Conservation (phyloP, 2,797 vertebrate genomes). For the Falco rusticolus region DNA sequence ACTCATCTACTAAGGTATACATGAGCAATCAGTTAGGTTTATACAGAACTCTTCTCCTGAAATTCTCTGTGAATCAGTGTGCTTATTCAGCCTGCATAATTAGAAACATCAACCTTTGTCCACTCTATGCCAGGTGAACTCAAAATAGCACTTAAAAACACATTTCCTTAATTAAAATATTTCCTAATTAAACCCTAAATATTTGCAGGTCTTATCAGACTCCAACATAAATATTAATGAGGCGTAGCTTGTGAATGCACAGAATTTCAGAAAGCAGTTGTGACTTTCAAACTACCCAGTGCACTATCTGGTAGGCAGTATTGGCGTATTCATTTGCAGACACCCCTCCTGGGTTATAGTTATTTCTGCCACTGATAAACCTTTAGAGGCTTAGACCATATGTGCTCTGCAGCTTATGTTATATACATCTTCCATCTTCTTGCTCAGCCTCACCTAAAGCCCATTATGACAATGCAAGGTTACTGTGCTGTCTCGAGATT, state of each 20-base stretch:
- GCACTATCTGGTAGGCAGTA: neutral
- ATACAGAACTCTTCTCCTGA: neutral
- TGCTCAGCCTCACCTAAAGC: neutral
- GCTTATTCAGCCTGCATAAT: slow-evolving; percentile 33
- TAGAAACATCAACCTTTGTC: slow-evolving; percentile 17
- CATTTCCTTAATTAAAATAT: slow-evolving; percentile 49
- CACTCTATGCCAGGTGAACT: neutral
- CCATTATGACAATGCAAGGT: neutral
- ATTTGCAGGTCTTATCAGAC: slow-evolving; percentile 32
- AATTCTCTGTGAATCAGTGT: neutral
- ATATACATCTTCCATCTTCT: neutral
- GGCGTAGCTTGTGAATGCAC: neutral
- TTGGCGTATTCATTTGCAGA: slow-evolving; percentile 17
- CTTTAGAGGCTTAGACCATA: neutral
- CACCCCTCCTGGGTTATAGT: neutral
- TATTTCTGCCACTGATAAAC: slow-evolving; percentile 8
- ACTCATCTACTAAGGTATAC: neutral
- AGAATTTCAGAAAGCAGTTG: neutral
- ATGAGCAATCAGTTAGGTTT: neutral
- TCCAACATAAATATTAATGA: slow-evolving; percentile 47
- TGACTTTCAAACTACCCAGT: slow-evolving; percentile 38
- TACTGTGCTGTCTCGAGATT: neutral
- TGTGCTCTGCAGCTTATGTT: neutral
- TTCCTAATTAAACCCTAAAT: slow-evolving; percentile 49
- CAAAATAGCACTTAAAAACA: slow-evolving; percentile 32